Conservation (phyloP, 2,797 vertebrate genomes). For the Danio tinwini region DNA sequence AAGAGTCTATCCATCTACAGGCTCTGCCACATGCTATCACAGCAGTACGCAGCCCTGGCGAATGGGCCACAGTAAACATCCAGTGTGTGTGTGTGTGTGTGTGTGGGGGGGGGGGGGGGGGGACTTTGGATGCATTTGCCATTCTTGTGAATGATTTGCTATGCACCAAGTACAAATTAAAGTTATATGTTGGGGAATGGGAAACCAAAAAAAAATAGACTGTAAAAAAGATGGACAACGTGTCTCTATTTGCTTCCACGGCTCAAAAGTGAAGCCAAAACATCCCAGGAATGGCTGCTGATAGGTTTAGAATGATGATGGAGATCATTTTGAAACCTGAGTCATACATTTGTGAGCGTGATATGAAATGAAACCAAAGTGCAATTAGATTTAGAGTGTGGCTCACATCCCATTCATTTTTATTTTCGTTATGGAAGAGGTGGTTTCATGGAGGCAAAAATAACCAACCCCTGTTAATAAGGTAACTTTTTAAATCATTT, state of each 20-base stretch:
- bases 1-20: slow-evolving; percentile 66
- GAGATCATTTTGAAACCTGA: not conserved
- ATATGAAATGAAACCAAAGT: too few relatives aligned
- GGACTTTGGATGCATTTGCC: slow-evolving; percentile 27
- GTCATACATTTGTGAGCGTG: too few relatives aligned
- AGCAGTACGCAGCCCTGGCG: slow-evolving; percentile 47
- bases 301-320: not conserved
- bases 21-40: slow-evolving; percentile 61
- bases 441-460: not conserved
- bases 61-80: slow-evolving; percentile 45
- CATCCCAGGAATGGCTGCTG: not conserved
- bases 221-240: not conserved
- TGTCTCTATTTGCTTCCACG: not conserved
- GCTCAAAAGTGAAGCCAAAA: not conserved
- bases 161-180: slow-evolving; percentile 37
- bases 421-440: not conserved
- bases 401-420: not conserved
- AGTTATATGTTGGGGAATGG: slow-evolving; percentile 6
- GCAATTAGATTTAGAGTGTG: too few relatives aligned
- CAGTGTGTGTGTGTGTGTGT: slow-evolving; percentile 23
- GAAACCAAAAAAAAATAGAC: not conserved
- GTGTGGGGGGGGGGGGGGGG: too few relatives aligned
- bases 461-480: not conserved
- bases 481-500: too few relatives aligned
- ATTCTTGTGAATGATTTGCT: slow-evolving; percentile 29